These are phyloP conservation scores for Lichenostomus cassidix DNA, from an alignment of 2,113 vertebrate species.

Conservation along the genomic window DNA sequence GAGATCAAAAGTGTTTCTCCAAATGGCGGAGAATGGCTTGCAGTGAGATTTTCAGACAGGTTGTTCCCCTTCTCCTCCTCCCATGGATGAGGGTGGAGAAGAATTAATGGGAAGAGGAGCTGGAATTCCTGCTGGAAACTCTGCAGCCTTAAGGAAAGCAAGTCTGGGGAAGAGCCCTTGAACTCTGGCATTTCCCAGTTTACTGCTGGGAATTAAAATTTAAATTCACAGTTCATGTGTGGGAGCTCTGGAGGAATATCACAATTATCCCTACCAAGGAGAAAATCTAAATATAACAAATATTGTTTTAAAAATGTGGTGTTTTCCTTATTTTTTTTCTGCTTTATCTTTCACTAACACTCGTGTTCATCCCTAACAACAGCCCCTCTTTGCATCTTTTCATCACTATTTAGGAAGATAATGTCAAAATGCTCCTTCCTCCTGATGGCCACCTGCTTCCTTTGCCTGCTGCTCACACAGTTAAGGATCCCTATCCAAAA, in stretches of 20 bases:
- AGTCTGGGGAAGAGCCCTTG: not conserved
- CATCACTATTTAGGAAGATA: not conserved
- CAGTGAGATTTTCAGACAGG: not conserved
- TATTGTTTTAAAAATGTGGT: not conserved
- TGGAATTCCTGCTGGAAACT: not conserved
- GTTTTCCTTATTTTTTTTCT: not conserved
- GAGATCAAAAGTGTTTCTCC: not conserved
- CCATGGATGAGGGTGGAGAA: not conserved
- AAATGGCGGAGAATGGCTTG: not conserved
- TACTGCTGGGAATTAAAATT: not conserved
- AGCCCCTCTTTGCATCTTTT: not conserved
- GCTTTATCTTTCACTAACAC: not conserved
- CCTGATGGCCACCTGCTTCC: not conserved
- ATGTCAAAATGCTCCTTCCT: not conserved
- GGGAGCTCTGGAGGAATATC: not conserved
- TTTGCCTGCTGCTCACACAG: not conserved
- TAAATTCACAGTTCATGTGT: rapidly evolving
- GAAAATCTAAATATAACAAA: not conserved
- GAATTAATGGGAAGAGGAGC: not conserved
- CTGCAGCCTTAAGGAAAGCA: not conserved
- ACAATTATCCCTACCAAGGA: not conserved
- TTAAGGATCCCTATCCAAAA: not conserved
- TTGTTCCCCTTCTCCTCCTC: not conserved
- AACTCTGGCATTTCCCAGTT: not conserved
- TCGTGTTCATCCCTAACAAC: not conserved